These are phyloP conservation scores for Myrmecobius fasciatus DNA, from an alignment of 2,113 vertebrate species.

Conservation along the genomic window DNA sequence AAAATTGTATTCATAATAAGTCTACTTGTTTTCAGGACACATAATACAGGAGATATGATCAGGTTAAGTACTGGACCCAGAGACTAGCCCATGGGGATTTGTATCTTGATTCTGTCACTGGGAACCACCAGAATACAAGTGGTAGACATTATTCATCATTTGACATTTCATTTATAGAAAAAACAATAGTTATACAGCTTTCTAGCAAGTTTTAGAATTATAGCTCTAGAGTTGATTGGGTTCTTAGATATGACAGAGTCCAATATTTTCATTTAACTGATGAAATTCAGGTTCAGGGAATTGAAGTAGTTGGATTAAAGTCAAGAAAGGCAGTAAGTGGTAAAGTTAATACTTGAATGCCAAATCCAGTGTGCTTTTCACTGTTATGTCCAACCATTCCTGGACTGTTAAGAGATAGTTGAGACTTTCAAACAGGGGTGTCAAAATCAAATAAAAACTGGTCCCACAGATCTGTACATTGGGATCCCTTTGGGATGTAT, in stretches of 20 bases:
- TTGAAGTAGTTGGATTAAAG: not conserved
- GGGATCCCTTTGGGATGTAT: not conserved
- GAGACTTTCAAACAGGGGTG: too few species aligned
- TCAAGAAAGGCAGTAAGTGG: not conserved
- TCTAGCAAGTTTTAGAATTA: not conserved
- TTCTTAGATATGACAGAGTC: too few species aligned
- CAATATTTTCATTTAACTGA: too few species aligned
- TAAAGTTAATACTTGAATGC: not conserved
- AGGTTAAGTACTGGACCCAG: not conserved
- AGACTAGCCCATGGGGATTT: not conserved
- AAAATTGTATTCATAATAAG: slow-evolving; percentile 10
- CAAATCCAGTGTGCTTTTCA: not conserved
- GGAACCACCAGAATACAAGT: slow-evolving; percentile 2
- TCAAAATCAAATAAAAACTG: too few species aligned
- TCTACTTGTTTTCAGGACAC: not conserved
- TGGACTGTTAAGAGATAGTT: not conserved
- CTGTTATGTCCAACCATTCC: not conserved
- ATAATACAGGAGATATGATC: not conserved
- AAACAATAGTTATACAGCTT: not conserved
- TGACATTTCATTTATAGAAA: slow-evolving; percentile 36
- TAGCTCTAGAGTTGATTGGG: too few species aligned
- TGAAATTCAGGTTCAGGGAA: too few species aligned
- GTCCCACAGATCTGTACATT: not conserved
- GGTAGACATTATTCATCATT: not conserved
- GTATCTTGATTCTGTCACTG: not conserved